These are phyloP conservation scores for Anser cygnoides DNA, from an alignment of 2,113 vertebrate genomes.

Conservation along the genomic window DNA sequence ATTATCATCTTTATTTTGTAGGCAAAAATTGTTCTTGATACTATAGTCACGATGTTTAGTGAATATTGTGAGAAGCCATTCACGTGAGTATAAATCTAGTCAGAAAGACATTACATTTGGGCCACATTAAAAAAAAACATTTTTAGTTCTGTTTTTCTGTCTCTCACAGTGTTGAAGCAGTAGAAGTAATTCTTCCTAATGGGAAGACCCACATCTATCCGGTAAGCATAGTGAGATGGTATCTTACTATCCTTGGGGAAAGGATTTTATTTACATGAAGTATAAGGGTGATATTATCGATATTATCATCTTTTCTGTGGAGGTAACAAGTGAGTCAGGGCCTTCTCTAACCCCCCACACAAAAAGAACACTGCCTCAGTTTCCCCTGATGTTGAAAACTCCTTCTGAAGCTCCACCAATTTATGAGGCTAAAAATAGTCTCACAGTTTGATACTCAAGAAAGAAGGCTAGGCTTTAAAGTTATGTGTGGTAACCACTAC, in stretches of 20 bases:
- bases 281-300: not conserved
- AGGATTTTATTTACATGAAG: not conserved
- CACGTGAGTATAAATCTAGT: conserved; percentile 82
- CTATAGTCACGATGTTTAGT: conserved; percentile 95
- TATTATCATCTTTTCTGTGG: not conserved
- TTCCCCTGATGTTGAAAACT: not conserved
- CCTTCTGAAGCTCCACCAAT: not conserved
- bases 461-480: not conserved
- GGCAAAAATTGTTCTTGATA: conserved; percentile 96
- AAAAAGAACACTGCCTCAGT: not conserved
- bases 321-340: not conserved
- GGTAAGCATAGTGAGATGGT: conserved; percentile 66
- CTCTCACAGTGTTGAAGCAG: conserved; percentile 86
- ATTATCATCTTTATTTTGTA: conserved; percentile 66
- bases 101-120: not conserved
- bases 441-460: not conserved
- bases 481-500: not conserved
- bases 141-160: not conserved
- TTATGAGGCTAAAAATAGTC: not conserved
- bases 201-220: conserved; percentile 86
- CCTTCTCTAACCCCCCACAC: not conserved
- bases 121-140: not conserved
- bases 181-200: conserved; percentile 89
- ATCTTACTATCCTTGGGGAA: not conserved
- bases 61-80: conserved; percentile 93